Evolutionary conservation across 2,797 vertebrate species (phyloP).

Genomic region (Tenualosa ilisha): DNA sequence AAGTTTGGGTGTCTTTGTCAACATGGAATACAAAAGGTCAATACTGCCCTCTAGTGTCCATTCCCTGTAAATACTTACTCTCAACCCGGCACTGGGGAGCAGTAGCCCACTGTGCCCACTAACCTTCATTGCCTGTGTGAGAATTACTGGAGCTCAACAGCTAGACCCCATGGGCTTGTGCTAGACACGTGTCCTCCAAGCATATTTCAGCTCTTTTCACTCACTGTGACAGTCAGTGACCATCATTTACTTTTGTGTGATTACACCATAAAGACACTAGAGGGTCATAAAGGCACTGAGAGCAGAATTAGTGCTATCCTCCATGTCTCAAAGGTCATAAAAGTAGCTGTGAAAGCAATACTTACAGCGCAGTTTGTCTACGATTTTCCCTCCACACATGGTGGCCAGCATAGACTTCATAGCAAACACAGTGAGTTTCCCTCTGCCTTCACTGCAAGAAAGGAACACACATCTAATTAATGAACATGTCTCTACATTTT

Average conservation of each 20-base stretch:
- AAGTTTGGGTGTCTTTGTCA: too few relatives aligned
- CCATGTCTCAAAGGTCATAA: background rate
- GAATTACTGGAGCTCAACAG: background rate
- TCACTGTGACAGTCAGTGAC: background rate
- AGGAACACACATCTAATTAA: constrained; percentile 22
- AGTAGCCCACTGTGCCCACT: background rate
- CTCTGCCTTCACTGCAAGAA: constrained; percentile 88
- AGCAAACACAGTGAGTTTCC: constrained; percentile 95
- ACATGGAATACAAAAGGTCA: background rate
- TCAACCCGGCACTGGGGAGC: constrained; percentile 37
- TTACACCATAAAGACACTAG: constrained; percentile 8
- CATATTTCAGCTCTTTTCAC: background rate
- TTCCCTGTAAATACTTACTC: background rate
- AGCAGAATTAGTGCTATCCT: background rate
- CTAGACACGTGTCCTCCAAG: background rate
- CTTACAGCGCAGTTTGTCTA: constrained; percentile 96
- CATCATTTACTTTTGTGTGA: constrained; percentile 8
- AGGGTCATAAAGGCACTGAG: background rate
- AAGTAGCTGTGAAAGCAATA: constrained; percentile 46
- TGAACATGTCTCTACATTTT: background rate
- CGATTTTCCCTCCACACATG: constrained; percentile 97
- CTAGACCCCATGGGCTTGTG: background rate
- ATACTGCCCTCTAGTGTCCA: constrained; percentile 16
- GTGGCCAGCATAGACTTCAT: constrained; percentile 95
- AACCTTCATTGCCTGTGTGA: background rate